phyloP scores from a whole-genome alignment of 2,888 invertebrate species.

The Apotomis capreana region DNA sequence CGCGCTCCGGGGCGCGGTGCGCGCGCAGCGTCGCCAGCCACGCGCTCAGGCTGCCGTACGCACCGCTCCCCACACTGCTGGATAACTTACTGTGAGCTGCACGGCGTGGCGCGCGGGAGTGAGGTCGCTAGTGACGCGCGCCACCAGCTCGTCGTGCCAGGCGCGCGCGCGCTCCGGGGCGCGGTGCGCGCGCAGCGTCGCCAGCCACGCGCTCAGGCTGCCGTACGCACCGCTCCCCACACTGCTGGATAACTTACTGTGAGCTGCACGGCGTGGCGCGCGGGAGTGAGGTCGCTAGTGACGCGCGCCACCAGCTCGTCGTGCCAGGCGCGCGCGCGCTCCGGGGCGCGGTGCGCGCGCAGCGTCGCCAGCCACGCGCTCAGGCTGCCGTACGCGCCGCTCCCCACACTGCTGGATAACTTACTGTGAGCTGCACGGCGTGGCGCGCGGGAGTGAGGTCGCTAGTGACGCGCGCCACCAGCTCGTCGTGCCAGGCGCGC shows the following conservation, averaged over 20 bases:
- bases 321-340: conserved; percentile 55
- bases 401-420: conserved; percentile 61
- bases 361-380: conserved; percentile 59
- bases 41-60: neutral
- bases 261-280: conserved; percentile 60
- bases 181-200: conserved; percentile 25
- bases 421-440: conserved; percentile 55
- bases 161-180: conserved; percentile 15
- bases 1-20: conserved; percentile 34
- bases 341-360: conserved; percentile 52
- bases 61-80: neutral
- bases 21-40: neutral
- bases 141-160: neutral
- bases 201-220: neutral
- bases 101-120: neutral
- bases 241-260: conserved; percentile 56
- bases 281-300: conserved; percentile 61
- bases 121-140: neutral
- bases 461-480: conserved; percentile 56
- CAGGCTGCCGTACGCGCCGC: conserved; percentile 61
- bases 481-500: conserved; percentile 61
- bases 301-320: conserved; percentile 63
- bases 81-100: conserved; percentile 56
- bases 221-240: neutral
- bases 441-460: conserved; percentile 64